Percentiles rank a stretch among this genome's conserved stretches.
Evolutionary conservation across 2,797 vertebrate species (phyloP).

Genomic region (Anabas testudineus): DNA sequence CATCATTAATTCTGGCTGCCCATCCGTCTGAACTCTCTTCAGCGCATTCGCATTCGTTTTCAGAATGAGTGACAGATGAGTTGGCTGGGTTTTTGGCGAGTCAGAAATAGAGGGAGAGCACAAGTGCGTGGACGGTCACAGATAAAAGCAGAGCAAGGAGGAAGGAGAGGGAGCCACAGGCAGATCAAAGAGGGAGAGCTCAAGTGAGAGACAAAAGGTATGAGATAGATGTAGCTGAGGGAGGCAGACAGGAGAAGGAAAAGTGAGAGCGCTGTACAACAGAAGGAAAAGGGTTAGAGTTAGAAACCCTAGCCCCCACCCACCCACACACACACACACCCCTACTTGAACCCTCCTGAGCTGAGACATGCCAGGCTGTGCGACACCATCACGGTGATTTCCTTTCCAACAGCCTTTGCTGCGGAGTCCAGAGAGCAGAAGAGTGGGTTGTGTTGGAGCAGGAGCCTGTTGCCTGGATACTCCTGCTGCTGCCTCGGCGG

Average conservation of each 20-base stretch:
- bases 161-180: slow-evolving; percentile 21
- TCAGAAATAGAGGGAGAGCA: slow-evolving; percentile 41
- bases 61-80: slow-evolving; percentile 25
- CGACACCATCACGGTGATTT: slow-evolving; percentile 28
- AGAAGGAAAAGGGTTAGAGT: too few relatives aligned
- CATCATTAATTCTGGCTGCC: slow-evolving; percentile 38
- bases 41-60: slow-evolving; percentile 41
- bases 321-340: not conserved
- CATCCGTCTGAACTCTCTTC: slow-evolving; percentile 8
- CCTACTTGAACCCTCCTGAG: slow-evolving; percentile 18
- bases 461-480: slow-evolving; percentile 82
- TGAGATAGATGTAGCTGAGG: slow-evolving; percentile 38
- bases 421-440: slow-evolving; percentile 36
- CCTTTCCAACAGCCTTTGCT: slow-evolving; percentile 35
- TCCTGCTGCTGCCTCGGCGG: slow-evolving; percentile 47
- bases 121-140: slow-evolving; percentile 15
- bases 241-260: not conserved
- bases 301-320: too few relatives aligned
- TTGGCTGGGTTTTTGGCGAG: slow-evolving; percentile 42
- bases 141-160: slow-evolving; percentile 53
- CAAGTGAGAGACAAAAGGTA: slow-evolving; percentile 50
- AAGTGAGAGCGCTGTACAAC: slow-evolving; percentile 20
- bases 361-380: slow-evolving; percentile 12
- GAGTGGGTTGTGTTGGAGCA: slow-evolving; percentile 39
- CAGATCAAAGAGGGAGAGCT: slow-evolving; percentile 56